These are phyloP conservation scores for Sebastes glaucus DNA, from an alignment of 2,797 vertebrate species.

Conservation along the genomic window DNA sequence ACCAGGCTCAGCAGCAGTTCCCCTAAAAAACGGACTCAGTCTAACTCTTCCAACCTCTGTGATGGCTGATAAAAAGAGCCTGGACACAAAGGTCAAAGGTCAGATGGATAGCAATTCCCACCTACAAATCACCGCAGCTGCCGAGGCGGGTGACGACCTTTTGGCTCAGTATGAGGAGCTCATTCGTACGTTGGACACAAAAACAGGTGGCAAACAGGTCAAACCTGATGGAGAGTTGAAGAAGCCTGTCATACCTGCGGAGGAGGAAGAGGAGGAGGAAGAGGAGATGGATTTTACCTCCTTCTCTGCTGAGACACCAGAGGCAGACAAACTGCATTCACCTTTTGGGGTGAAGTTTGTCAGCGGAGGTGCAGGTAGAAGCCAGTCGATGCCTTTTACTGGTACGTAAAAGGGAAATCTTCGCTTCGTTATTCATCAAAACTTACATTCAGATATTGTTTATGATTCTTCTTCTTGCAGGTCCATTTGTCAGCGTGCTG, in stretches of 20 bases:
- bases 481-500: constrained; percentile 95
- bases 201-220: constrained; percentile 54
- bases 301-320: constrained; percentile 86
- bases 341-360: constrained; percentile 83
- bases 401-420: constrained; percentile 76
- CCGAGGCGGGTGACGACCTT: constrained; percentile 84
- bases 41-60: constrained; percentile 40
- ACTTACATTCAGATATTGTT: neutral
- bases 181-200: constrained; percentile 87
- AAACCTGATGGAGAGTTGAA: constrained; percentile 66
- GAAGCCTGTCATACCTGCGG: constrained; percentile 67
- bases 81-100: constrained; percentile 45
- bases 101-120: constrained; percentile 60
- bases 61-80: constrained; percentile 53
- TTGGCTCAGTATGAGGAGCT: constrained; percentile 91
- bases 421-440: neutral
- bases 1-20: neutral
- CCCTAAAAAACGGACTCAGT: constrained; percentile 72
- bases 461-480: constrained; percentile 65
- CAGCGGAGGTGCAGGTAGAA: constrained; percentile 58
- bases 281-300: constrained; percentile 88
- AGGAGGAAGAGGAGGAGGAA: constrained; percentile 77
- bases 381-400: constrained; percentile 89
- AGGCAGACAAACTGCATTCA: constrained; percentile 80
- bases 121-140: constrained; percentile 22